A percentile compares a stretch with the other conserved stretches of the same genome.
Evolutionary conservation across 2,888 invertebrate genomes (phyloP).

Genomic region (Ormyrus thymus): DNA sequence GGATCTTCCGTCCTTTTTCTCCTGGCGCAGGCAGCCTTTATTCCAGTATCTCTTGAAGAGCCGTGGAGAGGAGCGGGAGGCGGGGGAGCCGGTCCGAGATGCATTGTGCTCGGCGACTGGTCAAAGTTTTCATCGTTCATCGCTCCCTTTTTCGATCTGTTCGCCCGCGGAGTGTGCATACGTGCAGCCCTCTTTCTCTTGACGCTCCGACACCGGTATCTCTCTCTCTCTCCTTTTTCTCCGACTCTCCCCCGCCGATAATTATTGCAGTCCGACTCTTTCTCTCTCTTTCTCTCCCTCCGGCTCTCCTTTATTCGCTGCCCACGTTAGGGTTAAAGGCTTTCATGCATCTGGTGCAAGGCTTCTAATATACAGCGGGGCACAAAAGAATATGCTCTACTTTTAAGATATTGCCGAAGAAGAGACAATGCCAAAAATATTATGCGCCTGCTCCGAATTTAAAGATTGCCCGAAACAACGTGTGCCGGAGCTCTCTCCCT

Average conservation of each 20-base stretch:
- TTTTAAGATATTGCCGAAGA: no score
- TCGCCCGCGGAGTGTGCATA: constrained; percentile 28
- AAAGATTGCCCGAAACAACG: neutral
- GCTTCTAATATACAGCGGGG: neutral
- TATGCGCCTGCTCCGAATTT: neutral
- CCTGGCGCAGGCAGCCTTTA: constrained; percentile 31
- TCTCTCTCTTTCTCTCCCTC: constrained; percentile 36
- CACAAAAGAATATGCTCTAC: no score
- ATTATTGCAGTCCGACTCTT: constrained; percentile 66
- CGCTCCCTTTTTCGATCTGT: constrained; percentile 58
- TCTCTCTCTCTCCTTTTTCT: constrained; percentile 47
- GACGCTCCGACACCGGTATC: constrained; percentile 22
- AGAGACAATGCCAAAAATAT: neutral
- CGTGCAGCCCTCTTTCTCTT: constrained; percentile 8
- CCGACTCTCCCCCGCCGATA: constrained; percentile 63
- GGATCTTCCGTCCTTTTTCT: constrained; percentile 41
- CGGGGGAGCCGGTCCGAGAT: constrained; percentile 63
- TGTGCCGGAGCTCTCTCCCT: neutral
- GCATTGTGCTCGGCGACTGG: constrained; percentile 67
- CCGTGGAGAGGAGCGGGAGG: constrained; percentile 14
- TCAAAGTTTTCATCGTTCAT: constrained; percentile 67
- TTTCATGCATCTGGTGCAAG: neutral
- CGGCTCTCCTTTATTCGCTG: constrained; percentile 32
- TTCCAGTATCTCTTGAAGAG: constrained; percentile 46
- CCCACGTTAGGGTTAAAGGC: constrained; percentile 16